Percentiles rank a stretch among this genome's conserved stretches.
Conservation (phyloP, 2,888 invertebrate species). For the Lochmaea crataegi region DNA sequence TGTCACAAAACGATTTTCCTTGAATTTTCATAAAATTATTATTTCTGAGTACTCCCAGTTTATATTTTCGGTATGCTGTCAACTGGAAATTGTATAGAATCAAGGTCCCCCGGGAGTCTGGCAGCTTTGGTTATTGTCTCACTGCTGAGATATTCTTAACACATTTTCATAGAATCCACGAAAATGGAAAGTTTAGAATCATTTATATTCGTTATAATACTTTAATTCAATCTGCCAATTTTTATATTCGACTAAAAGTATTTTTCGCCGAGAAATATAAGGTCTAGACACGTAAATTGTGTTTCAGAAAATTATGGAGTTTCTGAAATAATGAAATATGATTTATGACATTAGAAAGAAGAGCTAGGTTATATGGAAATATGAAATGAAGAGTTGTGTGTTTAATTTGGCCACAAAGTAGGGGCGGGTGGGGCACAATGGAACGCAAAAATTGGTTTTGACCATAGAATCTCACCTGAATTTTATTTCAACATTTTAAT, state of each 20-base stretch:
- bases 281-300: not conserved
- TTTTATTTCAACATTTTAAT: too few species aligned
- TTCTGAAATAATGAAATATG: not conserved
- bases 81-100: conserved; percentile 1
- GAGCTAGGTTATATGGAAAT: too few species aligned
- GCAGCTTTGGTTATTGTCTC: not conserved
- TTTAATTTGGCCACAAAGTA: too few species aligned
- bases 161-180: not conserved
- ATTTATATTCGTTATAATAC: not conserved
- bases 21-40: too few species aligned
- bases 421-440: too few species aligned
- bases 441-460: too few species aligned
- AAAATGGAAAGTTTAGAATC: too few species aligned
- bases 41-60: not conserved
- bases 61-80: not conserved
- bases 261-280: conserved; percentile 13
- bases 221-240: conserved; percentile 19
- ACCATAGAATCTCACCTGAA: too few species aligned
- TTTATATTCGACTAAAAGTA: conserved; percentile 33
- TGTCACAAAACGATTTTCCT: too few species aligned
- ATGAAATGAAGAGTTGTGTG: too few species aligned
- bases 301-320: not conserved
- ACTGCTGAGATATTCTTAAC: conserved; percentile 12
- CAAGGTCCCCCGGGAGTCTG: conserved; percentile 5
- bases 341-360: not conserved